Evolutionary conservation across 2,888 invertebrate genomes (phyloP).

Genomic region (Nephrotoma flavescens): DNA sequence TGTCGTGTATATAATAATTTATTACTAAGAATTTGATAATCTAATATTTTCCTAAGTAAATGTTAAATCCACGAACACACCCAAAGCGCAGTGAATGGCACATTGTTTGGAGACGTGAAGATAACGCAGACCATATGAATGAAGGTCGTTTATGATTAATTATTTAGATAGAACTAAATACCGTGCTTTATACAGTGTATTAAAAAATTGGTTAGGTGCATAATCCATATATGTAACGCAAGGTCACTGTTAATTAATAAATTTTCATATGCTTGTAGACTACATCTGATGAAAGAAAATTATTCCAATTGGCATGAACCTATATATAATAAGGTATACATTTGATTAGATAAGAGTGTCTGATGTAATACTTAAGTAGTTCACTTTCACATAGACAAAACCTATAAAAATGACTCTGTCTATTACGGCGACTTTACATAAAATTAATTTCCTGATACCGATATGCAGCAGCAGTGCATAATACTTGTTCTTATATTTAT

Average conservation of each 20-base stretch:
- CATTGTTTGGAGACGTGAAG: background rate
- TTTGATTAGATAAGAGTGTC: background rate
- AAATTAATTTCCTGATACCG: background rate
- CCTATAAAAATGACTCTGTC: background rate
- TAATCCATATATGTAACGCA: background rate
- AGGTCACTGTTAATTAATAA: background rate
- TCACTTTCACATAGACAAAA: background rate
- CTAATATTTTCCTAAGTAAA: background rate
- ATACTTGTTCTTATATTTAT: background rate
- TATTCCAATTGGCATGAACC: background rate
- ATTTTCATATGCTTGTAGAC: background rate
- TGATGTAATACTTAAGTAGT: background rate
- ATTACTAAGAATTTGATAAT: background rate
- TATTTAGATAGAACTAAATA: background rate
- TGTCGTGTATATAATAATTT: background rate
- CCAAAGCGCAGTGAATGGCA: background rate
- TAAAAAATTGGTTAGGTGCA: background rate
- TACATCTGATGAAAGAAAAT: background rate
- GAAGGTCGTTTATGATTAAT: background rate
- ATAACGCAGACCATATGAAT: background rate
- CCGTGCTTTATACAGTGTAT: background rate
- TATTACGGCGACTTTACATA: background rate
- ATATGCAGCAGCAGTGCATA: background rate
- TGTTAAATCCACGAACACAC: background rate
- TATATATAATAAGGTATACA: background rate